Evolutionary conservation across 2,797 vertebrate genomes (phyloP).

Genomic region (Denticeps clupeoides): DNA sequence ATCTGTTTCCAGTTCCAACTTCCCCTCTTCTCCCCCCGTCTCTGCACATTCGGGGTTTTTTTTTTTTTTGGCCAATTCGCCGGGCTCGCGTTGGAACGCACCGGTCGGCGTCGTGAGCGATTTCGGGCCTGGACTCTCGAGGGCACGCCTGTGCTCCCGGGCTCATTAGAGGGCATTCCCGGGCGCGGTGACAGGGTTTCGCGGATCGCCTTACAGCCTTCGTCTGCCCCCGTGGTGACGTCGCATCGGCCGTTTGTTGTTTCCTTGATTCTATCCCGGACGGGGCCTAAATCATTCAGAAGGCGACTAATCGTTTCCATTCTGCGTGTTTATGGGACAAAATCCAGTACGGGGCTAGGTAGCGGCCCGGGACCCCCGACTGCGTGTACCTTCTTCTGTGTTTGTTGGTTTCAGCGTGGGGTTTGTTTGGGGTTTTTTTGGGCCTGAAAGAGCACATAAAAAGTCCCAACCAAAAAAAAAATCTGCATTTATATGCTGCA

Average conservation of each 20-base stretch:
- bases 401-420: background rate
- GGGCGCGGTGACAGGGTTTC: no score
- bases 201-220: conserved; percentile 13
- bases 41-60: conserved; percentile 6
- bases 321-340: conserved; percentile 24
- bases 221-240: conserved; percentile 9
- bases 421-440: conserved; percentile 7
- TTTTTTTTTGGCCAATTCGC: no score
- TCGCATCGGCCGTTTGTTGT: conserved; percentile 10
- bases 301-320: conserved; percentile 30
- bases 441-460: conserved; percentile 5
- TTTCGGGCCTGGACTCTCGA: no score
- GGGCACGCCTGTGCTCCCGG: conserved; percentile 7
- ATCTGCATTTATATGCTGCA: conserved; percentile 7
- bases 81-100: no score
- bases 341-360: conserved; percentile 6
- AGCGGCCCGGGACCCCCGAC: no score
- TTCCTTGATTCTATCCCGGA: conserved; percentile 11
- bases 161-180: background rate
- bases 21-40: no score
- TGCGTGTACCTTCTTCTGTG: no score
- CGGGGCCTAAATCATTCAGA: conserved; percentile 26
- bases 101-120: no score
- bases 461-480: conserved; percentile 7
- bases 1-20: conserved; percentile 12